Conservation (phyloP, 1,140 invertebrate genomes). For the Drosophila willistoni region DNA sequence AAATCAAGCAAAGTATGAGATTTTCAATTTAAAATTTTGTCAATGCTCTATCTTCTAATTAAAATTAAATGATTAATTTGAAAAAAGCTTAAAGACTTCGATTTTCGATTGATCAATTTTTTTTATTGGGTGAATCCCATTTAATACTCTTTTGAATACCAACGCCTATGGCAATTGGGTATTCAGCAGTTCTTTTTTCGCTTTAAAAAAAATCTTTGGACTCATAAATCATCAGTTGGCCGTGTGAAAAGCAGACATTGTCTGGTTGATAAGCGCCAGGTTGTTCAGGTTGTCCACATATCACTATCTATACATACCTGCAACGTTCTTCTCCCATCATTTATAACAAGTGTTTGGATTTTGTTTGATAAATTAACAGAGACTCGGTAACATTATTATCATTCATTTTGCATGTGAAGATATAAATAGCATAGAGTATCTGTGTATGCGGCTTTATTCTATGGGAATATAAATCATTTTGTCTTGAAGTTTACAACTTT, state of each 20-base stretch:
- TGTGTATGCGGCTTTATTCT: not conserved
- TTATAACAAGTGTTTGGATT: conserved; percentile 48
- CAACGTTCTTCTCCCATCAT: conserved; percentile 25
- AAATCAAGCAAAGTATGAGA: too few relatives aligned
- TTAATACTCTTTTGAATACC: not conserved
- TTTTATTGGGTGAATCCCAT: not conserved
- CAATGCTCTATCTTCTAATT: too few relatives aligned
- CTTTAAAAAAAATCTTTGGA: conserved; percentile 21
- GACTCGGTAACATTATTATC: conserved; percentile 16
- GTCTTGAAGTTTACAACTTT: not conserved
- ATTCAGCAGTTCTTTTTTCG: not conserved
- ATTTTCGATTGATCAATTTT: not conserved
- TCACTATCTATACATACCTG: not conserved
- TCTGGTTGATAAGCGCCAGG: conserved; percentile 52
- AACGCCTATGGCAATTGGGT: not conserved
- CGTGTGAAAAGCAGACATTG: conserved; percentile 46
- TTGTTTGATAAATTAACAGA: conserved; percentile 41
- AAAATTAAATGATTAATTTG: too few relatives aligned
- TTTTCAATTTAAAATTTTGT: too few relatives aligned
- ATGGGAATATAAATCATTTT: conserved; percentile 5
- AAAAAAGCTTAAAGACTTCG: not conserved
- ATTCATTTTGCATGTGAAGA: not conserved
- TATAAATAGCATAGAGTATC: not conserved
- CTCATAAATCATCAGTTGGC: conserved; percentile 64
- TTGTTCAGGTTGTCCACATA: conserved; percentile 15